Evolutionary conservation across 2,797 vertebrate species (phyloP).

Genomic region (Hybognathus amarus): DNA sequence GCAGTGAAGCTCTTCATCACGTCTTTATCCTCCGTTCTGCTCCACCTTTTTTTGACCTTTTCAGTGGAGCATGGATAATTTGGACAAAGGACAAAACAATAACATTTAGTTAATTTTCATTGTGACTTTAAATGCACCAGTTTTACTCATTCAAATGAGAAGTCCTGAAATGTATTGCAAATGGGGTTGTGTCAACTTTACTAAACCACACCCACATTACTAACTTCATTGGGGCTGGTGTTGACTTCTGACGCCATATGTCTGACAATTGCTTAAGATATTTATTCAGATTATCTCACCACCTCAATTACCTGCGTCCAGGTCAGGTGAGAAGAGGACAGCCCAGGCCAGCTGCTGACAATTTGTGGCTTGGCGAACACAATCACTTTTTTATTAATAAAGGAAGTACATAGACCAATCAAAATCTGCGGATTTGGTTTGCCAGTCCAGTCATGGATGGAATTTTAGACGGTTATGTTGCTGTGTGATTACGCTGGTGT

Average conservation of each 20-base stretch:
- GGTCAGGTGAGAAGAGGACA: background rate
- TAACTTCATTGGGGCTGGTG: background rate
- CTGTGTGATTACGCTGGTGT: constrained; percentile 10
- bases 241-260: background rate
- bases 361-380: background rate
- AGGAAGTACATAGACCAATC: background rate
- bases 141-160: background rate
- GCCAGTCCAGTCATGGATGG: background rate
- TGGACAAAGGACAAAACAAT: background rate
- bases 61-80: background rate
- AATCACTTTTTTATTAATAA: background rate
- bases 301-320: background rate
- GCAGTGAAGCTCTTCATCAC: background rate
- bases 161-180: background rate
- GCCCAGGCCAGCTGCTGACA: background rate
- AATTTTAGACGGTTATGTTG: background rate
- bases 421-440: background rate
- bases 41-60: background rate
- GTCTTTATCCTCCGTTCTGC: background rate
- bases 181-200: background rate
- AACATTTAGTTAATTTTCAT: background rate
- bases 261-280: background rate
- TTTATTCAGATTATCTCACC: background rate
- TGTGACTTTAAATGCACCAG: background rate
- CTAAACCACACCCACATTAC: constrained; percentile 1